Conservation (phyloP, 2,888 invertebrate species). For the Dasypolia templi region DNA sequence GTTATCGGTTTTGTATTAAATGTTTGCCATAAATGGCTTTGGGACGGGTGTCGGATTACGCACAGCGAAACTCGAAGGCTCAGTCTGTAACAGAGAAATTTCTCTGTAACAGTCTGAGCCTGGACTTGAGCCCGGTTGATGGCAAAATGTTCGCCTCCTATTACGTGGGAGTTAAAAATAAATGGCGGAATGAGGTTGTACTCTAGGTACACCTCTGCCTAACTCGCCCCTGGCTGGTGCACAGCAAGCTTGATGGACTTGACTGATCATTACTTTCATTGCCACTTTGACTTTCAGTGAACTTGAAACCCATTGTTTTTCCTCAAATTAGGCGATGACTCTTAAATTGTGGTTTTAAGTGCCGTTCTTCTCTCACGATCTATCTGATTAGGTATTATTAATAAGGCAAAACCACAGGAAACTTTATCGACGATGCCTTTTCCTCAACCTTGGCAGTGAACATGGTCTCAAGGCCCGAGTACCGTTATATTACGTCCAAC, state of each 20-base stretch:
- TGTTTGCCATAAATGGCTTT: background rate
- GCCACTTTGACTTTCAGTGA: background rate
- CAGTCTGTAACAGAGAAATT: too few species aligned
- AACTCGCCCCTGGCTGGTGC: background rate
- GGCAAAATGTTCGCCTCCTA: background rate
- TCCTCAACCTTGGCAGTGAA: slow-evolving; percentile 65
- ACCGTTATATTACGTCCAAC: slow-evolving; percentile 62
- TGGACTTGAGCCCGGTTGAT: background rate
- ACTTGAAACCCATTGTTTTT: background rate
- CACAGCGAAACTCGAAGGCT: too few species aligned
- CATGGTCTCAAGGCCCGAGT: slow-evolving; percentile 58
- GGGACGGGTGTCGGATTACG: too few species aligned
- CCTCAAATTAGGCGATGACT: background rate
- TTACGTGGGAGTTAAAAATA: background rate
- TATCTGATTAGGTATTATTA: slow-evolving; percentile 44
- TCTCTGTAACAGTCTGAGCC: background rate
- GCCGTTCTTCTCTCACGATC: slow-evolving; percentile 21
- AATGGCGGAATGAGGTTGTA: background rate
- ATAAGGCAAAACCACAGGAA: slow-evolving; percentile 50
- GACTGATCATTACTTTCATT: background rate
- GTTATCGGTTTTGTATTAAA: background rate
- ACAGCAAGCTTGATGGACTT: background rate
- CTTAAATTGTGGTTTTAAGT: slow-evolving; percentile 21
- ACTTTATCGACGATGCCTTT: slow-evolving; percentile 46
- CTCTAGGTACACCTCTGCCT: background rate